These are phyloP conservation scores for Artibeus lituratus DNA, from an alignment of 2,797 vertebrate species.

Conservation along the genomic window DNA sequence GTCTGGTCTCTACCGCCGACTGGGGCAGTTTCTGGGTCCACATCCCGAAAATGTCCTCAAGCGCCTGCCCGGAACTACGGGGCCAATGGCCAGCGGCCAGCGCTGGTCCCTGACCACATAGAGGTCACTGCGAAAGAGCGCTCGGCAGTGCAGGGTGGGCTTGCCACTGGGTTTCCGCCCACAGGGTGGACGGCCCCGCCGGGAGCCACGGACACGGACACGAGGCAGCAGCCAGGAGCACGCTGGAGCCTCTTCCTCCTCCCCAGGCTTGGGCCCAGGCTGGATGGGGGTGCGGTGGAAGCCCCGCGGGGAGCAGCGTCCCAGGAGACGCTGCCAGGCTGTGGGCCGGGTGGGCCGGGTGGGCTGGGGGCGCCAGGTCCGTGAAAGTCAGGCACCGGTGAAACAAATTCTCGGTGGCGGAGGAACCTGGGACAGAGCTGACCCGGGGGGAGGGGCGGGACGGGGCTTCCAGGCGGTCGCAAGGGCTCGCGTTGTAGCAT, in stretches of 20 bases:
- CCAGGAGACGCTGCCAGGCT: neutral
- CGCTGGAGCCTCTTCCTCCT: neutral
- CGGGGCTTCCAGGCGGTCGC: neutral
- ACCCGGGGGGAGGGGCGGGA: neutral
- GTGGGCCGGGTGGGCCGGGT: neutral
- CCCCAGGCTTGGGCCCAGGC: neutral
- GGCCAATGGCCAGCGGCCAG: neutral
- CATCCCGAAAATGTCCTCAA: neutral
- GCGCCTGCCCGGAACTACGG: neutral
- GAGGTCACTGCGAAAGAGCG: neutral
- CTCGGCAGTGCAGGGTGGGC: neutral
- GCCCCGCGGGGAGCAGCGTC: neutral
- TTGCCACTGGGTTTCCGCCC: neutral
- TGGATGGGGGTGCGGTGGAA: neutral
- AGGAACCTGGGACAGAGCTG: neutral
- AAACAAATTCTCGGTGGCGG: neutral
- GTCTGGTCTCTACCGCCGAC: neutral
- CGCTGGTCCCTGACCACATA: neutral
- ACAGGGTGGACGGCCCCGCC: neutral
- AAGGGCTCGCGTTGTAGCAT: no score
- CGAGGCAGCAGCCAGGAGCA: neutral
- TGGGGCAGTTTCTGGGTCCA: neutral
- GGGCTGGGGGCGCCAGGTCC: neutral
- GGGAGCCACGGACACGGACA: neutral
- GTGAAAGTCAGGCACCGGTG: neutral